phyloP scores from a whole-genome alignment of 2,113 vertebrate species.

The Strix uralensis region DNA sequence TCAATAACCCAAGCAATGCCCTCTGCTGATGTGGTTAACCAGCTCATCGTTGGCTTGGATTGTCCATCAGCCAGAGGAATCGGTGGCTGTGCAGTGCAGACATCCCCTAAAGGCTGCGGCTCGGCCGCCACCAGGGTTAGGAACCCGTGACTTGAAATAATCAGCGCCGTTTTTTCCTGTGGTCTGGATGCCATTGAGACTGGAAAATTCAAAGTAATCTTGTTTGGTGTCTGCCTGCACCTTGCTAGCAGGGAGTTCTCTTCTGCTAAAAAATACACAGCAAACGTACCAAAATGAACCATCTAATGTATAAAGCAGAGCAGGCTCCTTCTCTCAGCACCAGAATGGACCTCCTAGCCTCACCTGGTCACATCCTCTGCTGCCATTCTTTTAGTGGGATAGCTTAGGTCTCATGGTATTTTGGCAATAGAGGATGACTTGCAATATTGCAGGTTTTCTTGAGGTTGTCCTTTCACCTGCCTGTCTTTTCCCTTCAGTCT shows the following conservation, averaged over 20 bases:
- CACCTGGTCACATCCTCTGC: fast-evolving
- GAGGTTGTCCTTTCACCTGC: background rate
- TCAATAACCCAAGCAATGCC: background rate
- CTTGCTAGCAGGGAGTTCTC: constrained; percentile 10
- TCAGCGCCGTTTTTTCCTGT: background rate
- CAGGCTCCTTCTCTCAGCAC: background rate
- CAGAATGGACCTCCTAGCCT: background rate
- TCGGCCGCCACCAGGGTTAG: fast-evolving
- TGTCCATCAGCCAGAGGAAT: background rate
- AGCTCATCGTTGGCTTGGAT: background rate
- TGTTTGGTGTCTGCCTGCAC: background rate
- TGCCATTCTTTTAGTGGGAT: background rate
- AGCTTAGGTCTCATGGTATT: background rate
- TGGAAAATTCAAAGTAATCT: background rate
- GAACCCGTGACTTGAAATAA: background rate
- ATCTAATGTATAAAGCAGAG: background rate
- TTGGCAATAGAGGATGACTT: background rate
- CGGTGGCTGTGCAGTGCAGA: background rate
- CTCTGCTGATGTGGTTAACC: background rate
- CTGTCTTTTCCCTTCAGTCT: background rate
- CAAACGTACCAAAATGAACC: background rate
- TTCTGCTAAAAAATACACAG: fast-evolving
- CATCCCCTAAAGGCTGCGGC: background rate
- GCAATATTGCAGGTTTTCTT: background rate
- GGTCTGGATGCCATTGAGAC: background rate